Evolutionary conservation across 53 echinoderm and acorn worm species (phyloP), one percentile per base, ranked within the genome.

Genomic region (Temnopleurus reevesii): DNA sequence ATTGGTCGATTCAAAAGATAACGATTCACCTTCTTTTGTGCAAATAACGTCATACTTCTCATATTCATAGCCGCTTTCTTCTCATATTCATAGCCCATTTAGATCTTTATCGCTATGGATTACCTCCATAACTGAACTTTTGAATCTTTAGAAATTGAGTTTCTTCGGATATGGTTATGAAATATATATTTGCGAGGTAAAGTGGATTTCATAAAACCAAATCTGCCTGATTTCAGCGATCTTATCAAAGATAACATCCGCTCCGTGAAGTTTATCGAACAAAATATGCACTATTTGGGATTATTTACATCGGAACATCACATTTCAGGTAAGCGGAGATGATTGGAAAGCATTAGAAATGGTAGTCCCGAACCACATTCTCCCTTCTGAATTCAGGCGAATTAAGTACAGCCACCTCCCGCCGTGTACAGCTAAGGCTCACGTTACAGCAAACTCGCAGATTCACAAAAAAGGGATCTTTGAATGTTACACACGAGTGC

Each of bases 341-440:
- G 60, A 60, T 5, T n/a, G 18, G 26, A 57, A 1, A 33, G 61
- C 29, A 61, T 17, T 13, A 33, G 17, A 59, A 31, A 61, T 61
- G 61, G 33, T 33, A 29, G 61, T 61, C 61, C 31, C n/a, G 4
- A 10, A 4, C 61, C 10, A 61, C 29, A 61, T 61, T 61, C 33
- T 30, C 61, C 61, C 61, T 33, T 31, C 61, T 31, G 61, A 61
- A 33, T 61, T 61, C 61, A 13, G 9, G 10, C 76, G 34, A 76
- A 45, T 44, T 76, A 31, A 76, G 76, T 76, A 45, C 76, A 76
- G 38, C 76, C 45, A 76, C 76, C 76, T 76, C 45, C 76, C 76
- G 2, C 45, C 45, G 76, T 76, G 76, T 41, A 44, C 23, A 76
- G 2, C 44, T 43, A 41, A 0, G 41, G 45, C 76, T 76, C 76